Evolutionary conservation across 2,113 vertebrate genomes (phyloP), one percentile per base, ranked within the genome.

Genomic region (Bubo scandiacus): DNA sequence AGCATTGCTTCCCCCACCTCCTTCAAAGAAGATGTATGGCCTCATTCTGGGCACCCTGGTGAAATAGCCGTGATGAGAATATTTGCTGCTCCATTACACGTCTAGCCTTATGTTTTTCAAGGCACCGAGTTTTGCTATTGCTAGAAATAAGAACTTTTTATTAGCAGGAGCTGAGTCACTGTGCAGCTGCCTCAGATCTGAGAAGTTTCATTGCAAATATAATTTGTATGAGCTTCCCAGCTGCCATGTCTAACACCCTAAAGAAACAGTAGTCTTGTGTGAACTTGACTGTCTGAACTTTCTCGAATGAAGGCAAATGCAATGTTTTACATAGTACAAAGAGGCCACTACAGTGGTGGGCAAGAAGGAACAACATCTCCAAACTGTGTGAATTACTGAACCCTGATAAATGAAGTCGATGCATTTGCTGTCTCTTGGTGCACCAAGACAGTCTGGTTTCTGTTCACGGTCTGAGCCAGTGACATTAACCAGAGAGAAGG

Each of bases 281-380:
- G 61, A 70, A 11, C 10, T 10, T 18, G 54, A 3, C 45, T 11
- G 22, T 3, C 45, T 62, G 52, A 55, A 23, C 19, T 13, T 55
- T 8, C 47, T 7, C 20, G 5, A 3, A 5, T 7, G 5, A 12
- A 34, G 19, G 55, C 29, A 59, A 66, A 55, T 3, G 10, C 15
- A 3, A 1, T 25, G 67, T 32, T 58, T 84, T 42, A 6, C 45
- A 0, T 7, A 6, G 21, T 4, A 3, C 49, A 27, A 7, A 66
- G 62, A 55, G 55, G 3, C 2, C 23, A 0, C 40, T 38, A 2
- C 63, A 38, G 13, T 0, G 1, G 19, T 18, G 87, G 43, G 29
- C 26, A 30, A 55, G 51, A 3, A 29, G 43, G 17, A 38, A 8
- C n/a, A 13, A 51, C 38, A 22, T 5, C 29, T 26, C n/a, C n/a